Evolutionary conservation across 2,888 invertebrate genomes (phyloP), one percentile per base, ranked within the genome.

Genomic region (Didymodactylos carnosus): DNA sequence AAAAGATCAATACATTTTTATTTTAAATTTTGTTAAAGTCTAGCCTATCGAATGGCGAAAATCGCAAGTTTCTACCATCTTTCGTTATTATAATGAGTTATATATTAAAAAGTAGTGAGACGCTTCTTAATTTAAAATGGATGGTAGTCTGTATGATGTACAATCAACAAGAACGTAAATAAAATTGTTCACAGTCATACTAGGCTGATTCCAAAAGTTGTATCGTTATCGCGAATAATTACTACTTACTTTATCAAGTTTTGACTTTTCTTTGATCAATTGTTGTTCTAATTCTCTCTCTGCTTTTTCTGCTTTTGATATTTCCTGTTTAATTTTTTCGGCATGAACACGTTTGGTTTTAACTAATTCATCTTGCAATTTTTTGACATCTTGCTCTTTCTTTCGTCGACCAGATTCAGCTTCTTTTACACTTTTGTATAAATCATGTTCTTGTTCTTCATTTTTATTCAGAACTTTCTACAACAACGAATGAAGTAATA

Each of bases 401-500:
- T 81, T 79, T 77, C 82, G 80, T 19, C 82, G 77, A 16, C 78
- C 73, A 76, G 81, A 81, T 75, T 82, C 82, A 2, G 80, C 77
- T 76, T 80, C 80, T 73, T 81, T 77, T 16, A 82, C 81, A 49
- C 77, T 78, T 75, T 77, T 78, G 77, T 80, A 81, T 70, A 82
- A 77, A 62, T 76, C 76, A 75, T 80, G 80, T 76, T 82, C 82
- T 35, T 75, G 69, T 49, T 82, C 81, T 72, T 81, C 81, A 23
- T 79, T 80, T 72, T 81, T 81, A 11, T 73, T 76, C n/a, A 82
- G 81, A 78, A 79, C 79, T 80, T 81, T 81, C 81, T 82, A 77
- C 16, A 77, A 3, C 27, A 49, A n/a, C 2, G 41, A n/a, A 41
- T 35, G 25, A 27, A 71, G n/a, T 35, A 23, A 39, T 1, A 23